Percentiles rank a stretch among this genome's conserved stretches.
Conservation (phyloP, 2,113 vertebrate genomes). For the Spermophilus dauricus region DNA sequence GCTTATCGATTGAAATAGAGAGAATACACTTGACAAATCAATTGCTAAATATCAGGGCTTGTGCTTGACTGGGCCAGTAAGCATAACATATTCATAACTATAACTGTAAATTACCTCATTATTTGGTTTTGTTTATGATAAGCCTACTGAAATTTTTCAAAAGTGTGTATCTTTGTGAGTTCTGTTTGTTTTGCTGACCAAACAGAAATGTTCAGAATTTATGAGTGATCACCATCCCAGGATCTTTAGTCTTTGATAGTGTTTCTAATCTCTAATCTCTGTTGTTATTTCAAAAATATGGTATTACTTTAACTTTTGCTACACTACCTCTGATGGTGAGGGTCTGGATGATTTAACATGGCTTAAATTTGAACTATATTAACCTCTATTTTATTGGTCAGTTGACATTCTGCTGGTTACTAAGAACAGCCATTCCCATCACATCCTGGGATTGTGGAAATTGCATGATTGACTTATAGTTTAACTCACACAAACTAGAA, state of each 20-base stretch:
- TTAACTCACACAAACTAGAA: neutral
- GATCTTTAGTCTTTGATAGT: neutral
- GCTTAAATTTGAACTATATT: neutral
- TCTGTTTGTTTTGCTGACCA: neutral
- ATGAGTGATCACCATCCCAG: neutral
- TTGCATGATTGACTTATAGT: neutral
- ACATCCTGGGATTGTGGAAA: neutral
- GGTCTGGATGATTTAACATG: neutral
- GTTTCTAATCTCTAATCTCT: neutral
- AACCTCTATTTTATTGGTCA: neutral
- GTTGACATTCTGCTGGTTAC: neutral
- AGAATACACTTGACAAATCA: neutral
- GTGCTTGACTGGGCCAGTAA: neutral
- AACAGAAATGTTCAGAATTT: neutral
- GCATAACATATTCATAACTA: neutral
- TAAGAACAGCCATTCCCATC: neutral
- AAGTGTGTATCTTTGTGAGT: neutral
- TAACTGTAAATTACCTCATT: neutral
- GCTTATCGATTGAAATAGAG: neutral
- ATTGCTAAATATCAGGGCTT: neutral
- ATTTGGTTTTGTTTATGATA: neutral
- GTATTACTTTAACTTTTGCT: neutral
- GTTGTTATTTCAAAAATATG: neutral
- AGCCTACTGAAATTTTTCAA: neutral
- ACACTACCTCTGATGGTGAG: neutral